Evolutionary conservation across 2,797 vertebrate genomes (phyloP).

Genomic region (Stomatorhinus walkeri): DNA sequence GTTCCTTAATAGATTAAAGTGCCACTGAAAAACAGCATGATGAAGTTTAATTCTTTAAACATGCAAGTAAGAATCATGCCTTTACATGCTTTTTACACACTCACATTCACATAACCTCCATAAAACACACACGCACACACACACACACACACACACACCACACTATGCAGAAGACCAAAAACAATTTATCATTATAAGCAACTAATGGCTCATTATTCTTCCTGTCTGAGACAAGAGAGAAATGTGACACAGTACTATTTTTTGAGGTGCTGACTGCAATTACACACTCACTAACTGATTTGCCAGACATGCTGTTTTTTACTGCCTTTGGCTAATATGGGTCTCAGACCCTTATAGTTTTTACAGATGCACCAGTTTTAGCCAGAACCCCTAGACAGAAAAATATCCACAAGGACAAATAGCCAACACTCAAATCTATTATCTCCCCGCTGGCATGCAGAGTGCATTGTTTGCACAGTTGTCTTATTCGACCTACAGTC

Average conservation of each 20-base stretch:
- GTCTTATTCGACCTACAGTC: conserved; percentile 5
- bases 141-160: background rate
- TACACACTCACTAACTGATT: background rate
- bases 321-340: conserved; percentile 9
- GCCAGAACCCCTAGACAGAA: background rate
- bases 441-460: background rate
- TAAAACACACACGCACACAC: background rate
- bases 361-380: conserved; percentile 15
- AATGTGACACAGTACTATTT: background rate
- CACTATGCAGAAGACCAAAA: background rate
- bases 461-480: conserved; percentile 21
- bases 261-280: background rate
- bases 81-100: background rate
- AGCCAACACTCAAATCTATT: background rate
- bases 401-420: conserved; percentile 6
- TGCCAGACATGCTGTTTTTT: conserved; percentile 7
- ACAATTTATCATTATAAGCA: background rate
- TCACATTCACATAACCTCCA: background rate
- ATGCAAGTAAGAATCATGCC: background rate
- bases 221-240: background rate
- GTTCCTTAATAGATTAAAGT: background rate
- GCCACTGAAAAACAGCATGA: background rate
- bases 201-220: background rate
- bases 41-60: background rate
- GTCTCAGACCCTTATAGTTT: conserved; percentile 9